A percentile compares a stretch with the other conserved stretches of the same genome.
Conservation (phyloP, 2,797 vertebrate genomes). For the Tympanoctomys barrerae region DNA sequence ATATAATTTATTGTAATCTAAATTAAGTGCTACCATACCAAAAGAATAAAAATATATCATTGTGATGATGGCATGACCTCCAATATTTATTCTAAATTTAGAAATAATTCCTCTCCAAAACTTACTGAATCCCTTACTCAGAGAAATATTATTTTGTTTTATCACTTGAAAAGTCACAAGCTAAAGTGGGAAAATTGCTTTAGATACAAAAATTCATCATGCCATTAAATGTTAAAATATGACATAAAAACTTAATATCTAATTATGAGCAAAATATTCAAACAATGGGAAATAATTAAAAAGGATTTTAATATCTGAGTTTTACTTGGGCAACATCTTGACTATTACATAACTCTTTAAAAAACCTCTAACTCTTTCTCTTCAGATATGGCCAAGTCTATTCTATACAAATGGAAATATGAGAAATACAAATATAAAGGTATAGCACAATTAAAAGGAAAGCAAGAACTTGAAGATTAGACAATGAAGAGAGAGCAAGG, state of each 20-base stretch:
- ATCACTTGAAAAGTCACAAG: not conserved
- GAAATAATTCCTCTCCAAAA: not conserved
- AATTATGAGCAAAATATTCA: not conserved
- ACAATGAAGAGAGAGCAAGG: too few relatives aligned
- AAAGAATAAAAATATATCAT: not conserved
- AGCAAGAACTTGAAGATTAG: too few relatives aligned
- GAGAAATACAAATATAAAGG: too few relatives aligned
- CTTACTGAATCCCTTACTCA: not conserved
- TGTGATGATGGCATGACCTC: not conserved
- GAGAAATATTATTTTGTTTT: not conserved
- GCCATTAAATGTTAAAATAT: not conserved
- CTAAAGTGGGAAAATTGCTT: not conserved
- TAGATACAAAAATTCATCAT: not conserved
- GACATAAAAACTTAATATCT: not conserved
- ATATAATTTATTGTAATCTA: not conserved
- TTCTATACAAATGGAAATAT: not conserved
- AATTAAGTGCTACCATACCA: not conserved
- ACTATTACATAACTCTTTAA: not conserved
- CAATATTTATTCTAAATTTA: not conserved
- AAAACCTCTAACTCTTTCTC: not conserved
- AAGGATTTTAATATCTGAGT: not conserved
- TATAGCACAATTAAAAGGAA: too few relatives aligned
- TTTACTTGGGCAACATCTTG: not conserved
- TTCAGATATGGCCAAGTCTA: not conserved
- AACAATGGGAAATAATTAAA: not conserved